phyloP scores from a whole-genome alignment of 2,797 vertebrate species.

The Psittacula derbiana region DNA sequence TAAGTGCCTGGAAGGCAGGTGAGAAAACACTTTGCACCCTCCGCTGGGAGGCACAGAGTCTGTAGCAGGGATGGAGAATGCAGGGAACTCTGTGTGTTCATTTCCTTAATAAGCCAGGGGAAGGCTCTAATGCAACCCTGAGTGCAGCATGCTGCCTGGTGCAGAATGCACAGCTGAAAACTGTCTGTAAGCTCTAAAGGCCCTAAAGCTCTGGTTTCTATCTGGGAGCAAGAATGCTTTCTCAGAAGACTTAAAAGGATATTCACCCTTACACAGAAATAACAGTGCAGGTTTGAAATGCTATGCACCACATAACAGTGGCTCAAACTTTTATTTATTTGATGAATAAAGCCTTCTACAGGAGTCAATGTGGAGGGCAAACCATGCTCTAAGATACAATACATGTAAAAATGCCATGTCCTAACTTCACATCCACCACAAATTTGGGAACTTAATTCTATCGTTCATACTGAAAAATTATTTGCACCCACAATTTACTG shows the following conservation, averaged over 20 bases:
- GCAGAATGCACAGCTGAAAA: rapidly evolving
- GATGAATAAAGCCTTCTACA: neutral
- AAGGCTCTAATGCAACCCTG: neutral
- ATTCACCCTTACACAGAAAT: neutral
- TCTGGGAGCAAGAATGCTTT: neutral
- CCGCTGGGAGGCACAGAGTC: neutral
- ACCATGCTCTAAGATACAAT: neutral
- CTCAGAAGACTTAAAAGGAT: neutral
- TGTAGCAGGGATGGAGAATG: neutral
- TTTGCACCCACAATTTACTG: neutral
- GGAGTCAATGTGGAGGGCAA: neutral
- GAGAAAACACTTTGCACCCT: neutral
- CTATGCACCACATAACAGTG: neutral
- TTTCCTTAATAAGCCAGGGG: neutral
- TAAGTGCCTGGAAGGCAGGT: rapidly evolving
- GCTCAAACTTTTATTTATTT: neutral
- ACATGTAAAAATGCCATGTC: neutral
- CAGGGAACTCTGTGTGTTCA: neutral
- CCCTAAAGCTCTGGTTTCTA: neutral
- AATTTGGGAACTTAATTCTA: neutral
- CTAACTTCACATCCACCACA: neutral
- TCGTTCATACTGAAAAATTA: neutral
- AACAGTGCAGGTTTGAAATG: neutral
- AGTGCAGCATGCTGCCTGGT: rapidly evolving
- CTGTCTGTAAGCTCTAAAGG: rapidly evolving